phyloP scores from a whole-genome alignment of 1,140 invertebrate genomes.

The Gryllus bimaculatus region DNA sequence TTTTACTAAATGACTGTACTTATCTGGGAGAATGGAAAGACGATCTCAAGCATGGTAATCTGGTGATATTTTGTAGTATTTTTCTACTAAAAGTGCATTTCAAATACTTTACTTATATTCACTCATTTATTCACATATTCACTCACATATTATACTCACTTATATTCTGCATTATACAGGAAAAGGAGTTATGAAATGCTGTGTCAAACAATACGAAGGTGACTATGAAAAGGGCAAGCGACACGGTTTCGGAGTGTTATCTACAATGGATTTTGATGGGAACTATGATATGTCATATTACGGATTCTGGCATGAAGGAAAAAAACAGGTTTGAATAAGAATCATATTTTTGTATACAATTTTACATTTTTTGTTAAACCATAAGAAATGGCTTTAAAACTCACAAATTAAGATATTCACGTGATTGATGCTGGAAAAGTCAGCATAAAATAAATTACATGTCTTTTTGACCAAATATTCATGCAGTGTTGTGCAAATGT shows the following conservation, averaged over 20 bases:
- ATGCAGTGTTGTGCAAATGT: not conserved
- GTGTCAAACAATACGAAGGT: slow-evolving; percentile 40
- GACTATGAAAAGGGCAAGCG: slow-evolving; percentile 45
- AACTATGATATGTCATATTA: not conserved
- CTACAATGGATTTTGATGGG: not conserved
- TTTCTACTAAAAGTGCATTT: not conserved
- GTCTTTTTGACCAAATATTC: not conserved
- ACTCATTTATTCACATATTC: too few relatives aligned
- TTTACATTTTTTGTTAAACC: not conserved
- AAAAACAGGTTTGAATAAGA: slow-evolving; percentile 29
- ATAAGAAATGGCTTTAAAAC: not conserved
- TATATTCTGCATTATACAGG: not conserved
- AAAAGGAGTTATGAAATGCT: not conserved
- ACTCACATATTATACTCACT: not conserved
- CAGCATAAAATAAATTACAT: not conserved
- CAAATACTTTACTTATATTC: not conserved
- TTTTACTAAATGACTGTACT: too few relatives aligned
- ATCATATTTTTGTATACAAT: slow-evolving; percentile 14
- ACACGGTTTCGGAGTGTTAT: slow-evolving; percentile 46
- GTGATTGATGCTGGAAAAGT: not conserved
- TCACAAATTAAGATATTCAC: not conserved
- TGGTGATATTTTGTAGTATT: not conserved
- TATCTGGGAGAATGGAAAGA: slow-evolving; percentile 45
- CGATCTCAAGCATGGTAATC: slow-evolving; percentile 42
- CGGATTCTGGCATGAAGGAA: slow-evolving; percentile 2